phyloP scores from a whole-genome alignment of 2,797 vertebrate species.

The Intellagama lesueurii region DNA sequence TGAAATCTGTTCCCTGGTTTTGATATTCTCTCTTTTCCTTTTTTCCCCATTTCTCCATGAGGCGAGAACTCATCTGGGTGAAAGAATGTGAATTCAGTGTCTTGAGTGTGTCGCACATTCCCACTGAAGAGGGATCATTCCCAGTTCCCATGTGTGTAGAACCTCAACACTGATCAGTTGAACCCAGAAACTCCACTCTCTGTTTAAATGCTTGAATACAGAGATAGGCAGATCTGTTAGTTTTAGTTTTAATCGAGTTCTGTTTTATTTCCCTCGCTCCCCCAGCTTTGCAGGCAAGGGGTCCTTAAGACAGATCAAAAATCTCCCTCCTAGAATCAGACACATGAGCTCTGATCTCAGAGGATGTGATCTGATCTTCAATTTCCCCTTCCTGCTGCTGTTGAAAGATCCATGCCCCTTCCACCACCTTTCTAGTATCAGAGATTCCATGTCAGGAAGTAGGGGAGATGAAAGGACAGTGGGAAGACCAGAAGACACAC shows the following conservation, averaged over 20 bases:
- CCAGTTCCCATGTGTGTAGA: too few species aligned
- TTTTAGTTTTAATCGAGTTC: too few species aligned
- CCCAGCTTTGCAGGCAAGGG: too few species aligned
- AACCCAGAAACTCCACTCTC: too few species aligned
- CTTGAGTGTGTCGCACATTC: not conserved
- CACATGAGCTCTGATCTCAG: not conserved
- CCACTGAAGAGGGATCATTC: not conserved
- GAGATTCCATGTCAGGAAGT: not conserved
- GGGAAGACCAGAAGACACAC: too few species aligned
- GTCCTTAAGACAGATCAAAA: not conserved
- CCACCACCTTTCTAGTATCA: not conserved
- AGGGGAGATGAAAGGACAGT: not conserved
- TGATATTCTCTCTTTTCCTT: not conserved
- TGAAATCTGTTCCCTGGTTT: not conserved
- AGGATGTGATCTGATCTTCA: not conserved
- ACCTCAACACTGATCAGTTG: not conserved
- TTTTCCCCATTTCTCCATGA: not conserved
- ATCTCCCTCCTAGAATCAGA: not conserved
- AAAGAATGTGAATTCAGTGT: too few species aligned
- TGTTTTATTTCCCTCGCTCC: too few species aligned
- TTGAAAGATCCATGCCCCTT: not conserved
- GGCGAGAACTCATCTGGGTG: not conserved
- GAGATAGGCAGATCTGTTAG: too few species aligned
- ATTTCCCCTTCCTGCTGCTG: not conserved
- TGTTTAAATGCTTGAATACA: too few species aligned